Conservation (phyloP, 2,797 vertebrate genomes). For the Gymnopithys bicolor region DNA sequence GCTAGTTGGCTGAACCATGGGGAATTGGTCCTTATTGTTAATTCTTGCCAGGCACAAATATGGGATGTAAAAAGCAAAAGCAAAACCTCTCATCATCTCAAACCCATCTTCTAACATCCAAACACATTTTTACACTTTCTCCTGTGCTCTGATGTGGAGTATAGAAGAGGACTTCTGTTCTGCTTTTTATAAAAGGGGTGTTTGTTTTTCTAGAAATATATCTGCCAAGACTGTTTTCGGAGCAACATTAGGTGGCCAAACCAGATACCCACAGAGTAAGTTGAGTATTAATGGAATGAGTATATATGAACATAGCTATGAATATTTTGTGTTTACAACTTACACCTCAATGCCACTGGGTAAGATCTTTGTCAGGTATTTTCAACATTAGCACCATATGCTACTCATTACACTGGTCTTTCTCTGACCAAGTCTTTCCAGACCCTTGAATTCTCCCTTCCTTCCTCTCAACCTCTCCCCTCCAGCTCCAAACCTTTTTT, state of each 20-base stretch:
- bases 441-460: neutral
- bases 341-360: neutral
- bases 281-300: neutral
- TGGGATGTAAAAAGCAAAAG: neutral
- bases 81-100: neutral
- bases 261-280: neutral
- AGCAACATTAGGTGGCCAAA: neutral
- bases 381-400: neutral
- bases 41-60: neutral
- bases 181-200: neutral
- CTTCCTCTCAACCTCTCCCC: neutral
- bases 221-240: neutral
- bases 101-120: neutral
- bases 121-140: neutral
- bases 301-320: neutral
- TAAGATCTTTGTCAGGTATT: neutral
- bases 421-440: neutral
- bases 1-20: neutral
- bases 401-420: neutral
- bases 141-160: neutral
- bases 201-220: neutral
- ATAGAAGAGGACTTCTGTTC: neutral
- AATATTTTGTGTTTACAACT: neutral
- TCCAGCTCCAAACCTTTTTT: neutral
- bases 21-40: neutral